These are phyloP conservation scores for Matsumyia berberina DNA, from an alignment of 2,888 invertebrate genomes.

Conservation along the genomic window DNA sequence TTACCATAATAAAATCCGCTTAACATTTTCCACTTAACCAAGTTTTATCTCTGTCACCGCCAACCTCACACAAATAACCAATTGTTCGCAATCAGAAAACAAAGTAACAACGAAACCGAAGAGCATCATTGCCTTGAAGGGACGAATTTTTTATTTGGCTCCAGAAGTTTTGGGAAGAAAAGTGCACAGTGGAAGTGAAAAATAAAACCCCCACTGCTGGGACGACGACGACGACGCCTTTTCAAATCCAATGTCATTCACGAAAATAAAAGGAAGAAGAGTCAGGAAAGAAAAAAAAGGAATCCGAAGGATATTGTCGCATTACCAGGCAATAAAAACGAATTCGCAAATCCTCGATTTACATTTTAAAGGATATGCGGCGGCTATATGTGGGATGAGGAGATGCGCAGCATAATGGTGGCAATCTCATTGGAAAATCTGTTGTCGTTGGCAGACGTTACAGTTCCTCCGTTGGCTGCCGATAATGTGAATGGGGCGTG, in stretches of 20 bases:
- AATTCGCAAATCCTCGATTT: conserved; percentile 76
- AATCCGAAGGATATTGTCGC: conserved; percentile 76
- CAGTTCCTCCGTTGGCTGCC: conserved; percentile 72
- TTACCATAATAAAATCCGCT: conserved; percentile 76
- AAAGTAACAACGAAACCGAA: conserved; percentile 60
- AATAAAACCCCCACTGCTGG: conserved; percentile 6
- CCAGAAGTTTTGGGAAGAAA: background rate
- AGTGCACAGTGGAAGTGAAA: conserved; percentile 2
- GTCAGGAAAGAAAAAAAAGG: conserved; percentile 28
- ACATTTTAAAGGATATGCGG: conserved; percentile 76
- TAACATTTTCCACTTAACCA: conserved; percentile 76
- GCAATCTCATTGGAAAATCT: conserved; percentile 75
- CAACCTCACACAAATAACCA: conserved; percentile 70
- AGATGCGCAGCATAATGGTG: conserved; percentile 67
- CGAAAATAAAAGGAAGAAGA: conserved; percentile 17
- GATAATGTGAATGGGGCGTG: conserved; percentile 72
- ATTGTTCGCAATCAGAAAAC: conserved; percentile 74
- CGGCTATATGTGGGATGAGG: conserved; percentile 20
- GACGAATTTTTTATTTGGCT: conserved; percentile 52
- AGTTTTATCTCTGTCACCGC: conserved; percentile 70
- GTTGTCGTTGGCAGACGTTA: conserved; percentile 74
- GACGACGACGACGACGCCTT: conserved; percentile 66
- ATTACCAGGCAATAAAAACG: conserved; percentile 76
- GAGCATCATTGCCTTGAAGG: conserved; percentile 54
- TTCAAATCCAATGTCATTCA: conserved; percentile 73